phyloP scores from a whole-genome alignment of 2,113 vertebrate species.

The Acrocephalus arundinaceus region DNA sequence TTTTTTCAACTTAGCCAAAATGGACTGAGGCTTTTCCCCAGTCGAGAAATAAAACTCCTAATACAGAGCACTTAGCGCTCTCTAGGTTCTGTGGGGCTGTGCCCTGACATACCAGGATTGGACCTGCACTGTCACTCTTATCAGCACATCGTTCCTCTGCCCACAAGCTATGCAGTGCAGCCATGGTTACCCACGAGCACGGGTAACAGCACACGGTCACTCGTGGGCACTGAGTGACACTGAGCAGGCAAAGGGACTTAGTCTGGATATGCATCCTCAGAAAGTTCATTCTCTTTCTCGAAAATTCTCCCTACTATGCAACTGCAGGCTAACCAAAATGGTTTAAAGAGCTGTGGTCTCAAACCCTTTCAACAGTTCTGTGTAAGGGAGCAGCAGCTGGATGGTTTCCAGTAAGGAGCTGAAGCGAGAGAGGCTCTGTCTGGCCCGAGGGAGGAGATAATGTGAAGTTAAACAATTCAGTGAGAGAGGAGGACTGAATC shows the following conservation, averaged over 20 bases:
- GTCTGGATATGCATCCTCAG: neutral
- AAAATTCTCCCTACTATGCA: neutral
- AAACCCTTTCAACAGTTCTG: neutral
- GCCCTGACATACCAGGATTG: neutral
- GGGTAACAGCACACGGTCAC: rapidly evolving
- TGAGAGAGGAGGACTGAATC: neutral
- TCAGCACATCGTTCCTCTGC: rapidly evolving
- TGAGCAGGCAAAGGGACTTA: neutral
- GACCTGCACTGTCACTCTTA: neutral
- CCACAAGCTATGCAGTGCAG: neutral
- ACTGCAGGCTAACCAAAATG: neutral
- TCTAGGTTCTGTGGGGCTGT: neutral
- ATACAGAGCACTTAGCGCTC: neutral
- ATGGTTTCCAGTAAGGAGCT: neutral
- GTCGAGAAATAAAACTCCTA: neutral
- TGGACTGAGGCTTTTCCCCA: neutral
- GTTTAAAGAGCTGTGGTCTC: neutral
- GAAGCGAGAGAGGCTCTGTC: neutral
- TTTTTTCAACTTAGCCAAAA: neutral
- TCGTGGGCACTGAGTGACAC: neutral
- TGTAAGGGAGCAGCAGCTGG: neutral
- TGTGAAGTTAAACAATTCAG: neutral
- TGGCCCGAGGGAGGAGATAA: neutral
- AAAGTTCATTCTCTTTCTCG: neutral
- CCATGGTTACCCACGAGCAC: rapidly evolving